Percentiles rank a stretch among this genome's conserved stretches.
Conservation (phyloP, 1,140 invertebrate genomes). For the Protaetia brevitarsis region DNA sequence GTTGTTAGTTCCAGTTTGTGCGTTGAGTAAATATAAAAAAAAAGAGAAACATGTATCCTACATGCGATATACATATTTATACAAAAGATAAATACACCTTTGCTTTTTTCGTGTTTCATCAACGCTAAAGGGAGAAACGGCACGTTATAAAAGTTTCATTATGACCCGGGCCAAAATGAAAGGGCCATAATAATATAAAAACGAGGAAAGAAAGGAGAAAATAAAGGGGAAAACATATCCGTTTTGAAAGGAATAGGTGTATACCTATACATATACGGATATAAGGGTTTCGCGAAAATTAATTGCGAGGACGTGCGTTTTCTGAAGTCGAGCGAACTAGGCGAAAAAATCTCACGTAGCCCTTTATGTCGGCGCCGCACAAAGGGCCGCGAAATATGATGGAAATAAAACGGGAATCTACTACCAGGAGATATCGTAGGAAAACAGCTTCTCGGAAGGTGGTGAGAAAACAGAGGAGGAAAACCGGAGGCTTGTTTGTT, state of each 20-base stretch:
- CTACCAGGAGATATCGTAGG: too few relatives aligned
- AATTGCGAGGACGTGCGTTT: background rate
- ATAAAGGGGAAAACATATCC: background rate
- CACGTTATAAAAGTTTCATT: background rate
- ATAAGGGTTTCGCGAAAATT: background rate
- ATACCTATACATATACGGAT: background rate
- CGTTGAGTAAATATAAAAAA: too few relatives aligned
- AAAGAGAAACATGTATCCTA: too few relatives aligned
- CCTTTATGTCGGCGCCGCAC: background rate
- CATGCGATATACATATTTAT: too few relatives aligned
- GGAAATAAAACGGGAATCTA: too few relatives aligned
- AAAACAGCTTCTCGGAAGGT: too few relatives aligned
- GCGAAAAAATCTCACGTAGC: background rate
- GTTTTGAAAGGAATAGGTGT: background rate
- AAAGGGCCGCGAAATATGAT: background rate
- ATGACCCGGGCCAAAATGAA: background rate
- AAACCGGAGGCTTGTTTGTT: too few relatives aligned
- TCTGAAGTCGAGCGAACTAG: background rate
- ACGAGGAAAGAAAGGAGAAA: background rate
- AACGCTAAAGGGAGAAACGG: background rate
- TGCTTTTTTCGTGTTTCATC: too few relatives aligned
- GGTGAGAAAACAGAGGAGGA: too few relatives aligned
- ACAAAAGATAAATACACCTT: too few relatives aligned
- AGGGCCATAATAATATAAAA: background rate
- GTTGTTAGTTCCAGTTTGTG: too few relatives aligned